Evolutionary conservation across 2,113 vertebrate genomes (phyloP).

Genomic region (Nymphicus hollandicus): DNA sequence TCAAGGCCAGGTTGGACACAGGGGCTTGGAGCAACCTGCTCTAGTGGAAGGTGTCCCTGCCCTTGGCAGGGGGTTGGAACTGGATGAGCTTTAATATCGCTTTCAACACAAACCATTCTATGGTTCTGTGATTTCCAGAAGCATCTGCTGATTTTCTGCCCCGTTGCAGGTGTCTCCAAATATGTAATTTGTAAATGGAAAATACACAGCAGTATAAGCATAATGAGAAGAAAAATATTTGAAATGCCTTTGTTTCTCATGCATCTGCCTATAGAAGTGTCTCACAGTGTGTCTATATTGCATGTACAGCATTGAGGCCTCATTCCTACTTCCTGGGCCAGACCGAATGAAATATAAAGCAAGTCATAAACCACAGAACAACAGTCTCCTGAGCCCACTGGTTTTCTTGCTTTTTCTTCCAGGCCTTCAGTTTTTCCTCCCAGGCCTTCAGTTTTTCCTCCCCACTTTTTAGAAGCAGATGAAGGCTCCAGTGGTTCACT

Average conservation of each 20-base stretch:
- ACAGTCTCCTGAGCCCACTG: background rate
- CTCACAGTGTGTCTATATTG: background rate
- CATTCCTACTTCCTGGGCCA: background rate
- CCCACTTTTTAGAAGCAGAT: background rate
- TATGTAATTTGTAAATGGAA: background rate
- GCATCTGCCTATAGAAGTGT: fast-evolving
- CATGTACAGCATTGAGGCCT: background rate
- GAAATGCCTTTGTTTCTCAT: background rate
- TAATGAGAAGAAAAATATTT: background rate
- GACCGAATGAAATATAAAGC: background rate
- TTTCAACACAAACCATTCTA: background rate
- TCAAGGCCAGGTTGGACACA: background rate
- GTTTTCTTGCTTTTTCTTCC: background rate
- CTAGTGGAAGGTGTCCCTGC: background rate
- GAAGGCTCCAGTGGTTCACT: background rate
- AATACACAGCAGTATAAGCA: background rate
- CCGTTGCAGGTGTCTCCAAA: background rate
- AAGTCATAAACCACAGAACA: background rate
- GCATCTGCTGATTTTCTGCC: background rate
- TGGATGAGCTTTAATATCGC: background rate
- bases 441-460: background rate
- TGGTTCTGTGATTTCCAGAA: background rate
- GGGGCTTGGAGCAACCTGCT: background rate
- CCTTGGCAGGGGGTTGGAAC: background rate
- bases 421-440: background rate